These are phyloP conservation scores for Aulostomus chinensis DNA, from an alignment of 2,797 vertebrate species.

Conservation along the genomic window DNA sequence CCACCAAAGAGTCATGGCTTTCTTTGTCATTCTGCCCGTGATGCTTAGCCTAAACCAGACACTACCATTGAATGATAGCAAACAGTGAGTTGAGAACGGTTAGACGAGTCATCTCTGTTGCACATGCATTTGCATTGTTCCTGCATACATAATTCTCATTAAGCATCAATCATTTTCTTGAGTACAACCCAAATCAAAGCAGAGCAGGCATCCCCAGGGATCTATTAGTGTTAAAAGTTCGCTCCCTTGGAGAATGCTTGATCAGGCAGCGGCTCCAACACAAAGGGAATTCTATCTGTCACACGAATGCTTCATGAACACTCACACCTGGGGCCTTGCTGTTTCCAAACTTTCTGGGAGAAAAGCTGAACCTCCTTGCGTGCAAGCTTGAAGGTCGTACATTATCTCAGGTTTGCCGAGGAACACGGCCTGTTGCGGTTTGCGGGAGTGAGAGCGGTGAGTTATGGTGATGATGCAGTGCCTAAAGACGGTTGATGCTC, in stretches of 20 bases:
- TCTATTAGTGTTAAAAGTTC: constrained; percentile 10
- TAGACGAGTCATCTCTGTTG: too few species aligned
- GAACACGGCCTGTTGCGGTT: constrained; percentile 13
- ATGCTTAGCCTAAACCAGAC: too few species aligned
- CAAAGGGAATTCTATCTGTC: constrained; percentile 38
- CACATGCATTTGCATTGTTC: background rate
- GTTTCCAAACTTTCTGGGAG: constrained; percentile 52
- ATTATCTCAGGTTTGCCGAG: constrained; percentile 31
- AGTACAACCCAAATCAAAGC: constrained; percentile 4
- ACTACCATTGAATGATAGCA: too few species aligned
- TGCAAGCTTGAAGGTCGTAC: constrained; percentile 38
- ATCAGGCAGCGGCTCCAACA: background rate
- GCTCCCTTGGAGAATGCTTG: background rate
- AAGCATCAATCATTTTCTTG: too few species aligned
- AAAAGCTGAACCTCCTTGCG: constrained; percentile 24
- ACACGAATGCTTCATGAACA: constrained; percentile 55
- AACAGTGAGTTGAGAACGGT: too few species aligned
- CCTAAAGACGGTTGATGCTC: too few species aligned
- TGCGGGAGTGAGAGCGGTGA: constrained; percentile 29
- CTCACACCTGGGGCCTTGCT: constrained; percentile 47
- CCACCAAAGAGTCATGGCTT: too few species aligned
- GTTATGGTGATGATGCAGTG: constrained; percentile 43
- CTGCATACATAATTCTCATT: too few species aligned
- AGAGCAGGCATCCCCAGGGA: constrained; percentile 7
- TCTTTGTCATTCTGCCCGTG: too few species aligned